These are phyloP conservation scores for Temnothorax nylanderi DNA, from an alignment of 1,140 invertebrate species.

Conservation along the genomic window DNA sequence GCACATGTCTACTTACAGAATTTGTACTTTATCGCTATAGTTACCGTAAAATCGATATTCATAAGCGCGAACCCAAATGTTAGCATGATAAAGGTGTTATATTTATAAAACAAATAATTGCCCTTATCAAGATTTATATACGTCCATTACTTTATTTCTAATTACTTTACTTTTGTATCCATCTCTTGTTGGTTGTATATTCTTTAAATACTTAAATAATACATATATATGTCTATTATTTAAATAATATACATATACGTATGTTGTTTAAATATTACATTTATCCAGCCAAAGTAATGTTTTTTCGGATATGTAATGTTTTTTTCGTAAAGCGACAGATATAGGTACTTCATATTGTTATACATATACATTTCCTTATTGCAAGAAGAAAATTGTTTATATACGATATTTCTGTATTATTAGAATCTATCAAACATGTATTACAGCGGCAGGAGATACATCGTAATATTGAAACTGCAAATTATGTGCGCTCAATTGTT, in stretches of 20 bases:
- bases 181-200: constrained; percentile 40
- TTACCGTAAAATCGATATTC: constrained; percentile 51
- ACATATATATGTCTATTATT: not conserved
- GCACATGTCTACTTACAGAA: not conserved
- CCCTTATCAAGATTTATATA: constrained; percentile 50
- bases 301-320: not conserved
- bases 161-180: constrained; percentile 27
- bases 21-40: constrained; percentile 39
- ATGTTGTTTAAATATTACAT: constrained; percentile 17
- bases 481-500: constrained; percentile 47
- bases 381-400: not conserved
- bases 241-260: not conserved
- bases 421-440: constrained; percentile 21
- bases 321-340: constrained; percentile 19
- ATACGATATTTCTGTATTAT: not conserved
- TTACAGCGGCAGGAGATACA: constrained; percentile 36
- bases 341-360: constrained; percentile 21
- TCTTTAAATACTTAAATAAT: constrained; percentile 6
- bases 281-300: not conserved
- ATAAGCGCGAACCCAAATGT: not conserved
- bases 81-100: not conserved
- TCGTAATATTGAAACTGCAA: constrained; percentile 38
- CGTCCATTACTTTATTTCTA: constrained; percentile 39
- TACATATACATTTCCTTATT: constrained; percentile 3
- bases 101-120: constrained; percentile 9